These are phyloP conservation scores for Alloplasta piceator DNA, from an alignment of 2,888 invertebrate species.

Conservation along the genomic window DNA sequence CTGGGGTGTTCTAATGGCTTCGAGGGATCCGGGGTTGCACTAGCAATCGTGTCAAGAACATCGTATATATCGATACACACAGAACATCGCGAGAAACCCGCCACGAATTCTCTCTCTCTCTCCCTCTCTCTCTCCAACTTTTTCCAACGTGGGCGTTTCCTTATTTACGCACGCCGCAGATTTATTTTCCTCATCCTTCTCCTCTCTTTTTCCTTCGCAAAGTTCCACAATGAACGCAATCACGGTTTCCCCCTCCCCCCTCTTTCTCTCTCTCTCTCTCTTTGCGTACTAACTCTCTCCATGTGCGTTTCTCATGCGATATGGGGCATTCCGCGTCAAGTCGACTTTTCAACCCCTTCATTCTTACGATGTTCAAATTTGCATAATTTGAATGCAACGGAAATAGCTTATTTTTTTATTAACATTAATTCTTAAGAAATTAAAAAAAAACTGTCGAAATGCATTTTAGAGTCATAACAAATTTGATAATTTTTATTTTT, in stretches of 20 bases:
- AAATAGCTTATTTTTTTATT: too few relatives aligned
- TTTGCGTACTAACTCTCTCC: constrained; percentile 31
- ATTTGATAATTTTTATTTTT: too few relatives aligned
- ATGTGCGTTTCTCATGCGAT: constrained; percentile 8
- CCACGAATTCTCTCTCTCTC: constrained; percentile 3
- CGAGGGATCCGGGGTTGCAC: constrained; percentile 43
- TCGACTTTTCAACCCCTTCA: background rate
- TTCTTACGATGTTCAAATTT: too few relatives aligned
- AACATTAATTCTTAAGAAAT: too few relatives aligned
- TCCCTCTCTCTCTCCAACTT: background rate
- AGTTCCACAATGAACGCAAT: constrained; percentile 46
- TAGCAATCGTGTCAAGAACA: constrained; percentile 51
- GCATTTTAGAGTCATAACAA: too few relatives aligned
- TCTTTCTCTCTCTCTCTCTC: constrained; percentile 35
- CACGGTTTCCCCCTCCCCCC: constrained; percentile 33
- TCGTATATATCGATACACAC: constrained; percentile 26
- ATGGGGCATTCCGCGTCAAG: background rate
- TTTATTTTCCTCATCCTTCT: constrained; percentile 62
- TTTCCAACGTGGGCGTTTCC: constrained; percentile 65
- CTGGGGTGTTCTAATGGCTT: constrained; percentile 50
- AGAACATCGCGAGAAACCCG: background rate
- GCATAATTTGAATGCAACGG: too few relatives aligned
- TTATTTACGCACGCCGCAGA: constrained; percentile 66
- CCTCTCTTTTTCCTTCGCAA: constrained; percentile 36
- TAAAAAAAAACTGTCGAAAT: too few relatives aligned